Evolutionary conservation across 1,140 invertebrate genomes (phyloP).

Genomic region (Limonius californicus): DNA sequence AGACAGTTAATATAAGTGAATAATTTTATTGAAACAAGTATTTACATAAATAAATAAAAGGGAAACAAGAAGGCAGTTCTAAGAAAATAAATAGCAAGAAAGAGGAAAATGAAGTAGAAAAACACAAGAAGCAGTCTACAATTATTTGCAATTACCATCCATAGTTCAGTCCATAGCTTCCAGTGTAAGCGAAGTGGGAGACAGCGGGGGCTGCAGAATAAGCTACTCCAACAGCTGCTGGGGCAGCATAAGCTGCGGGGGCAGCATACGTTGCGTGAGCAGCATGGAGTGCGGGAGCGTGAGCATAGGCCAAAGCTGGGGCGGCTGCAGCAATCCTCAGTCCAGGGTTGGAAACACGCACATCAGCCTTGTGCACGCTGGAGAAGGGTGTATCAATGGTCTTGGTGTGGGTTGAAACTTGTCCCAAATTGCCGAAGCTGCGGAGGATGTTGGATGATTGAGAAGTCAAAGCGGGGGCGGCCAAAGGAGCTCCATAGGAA

Average conservation of each 20-base stretch:
- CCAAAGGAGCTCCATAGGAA: slow-evolving; percentile 45
- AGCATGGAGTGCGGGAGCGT: slow-evolving; percentile 25
- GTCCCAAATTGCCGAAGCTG: slow-evolving; percentile 59
- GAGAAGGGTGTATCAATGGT: slow-evolving; percentile 66
- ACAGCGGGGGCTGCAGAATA: slow-evolving; percentile 58
- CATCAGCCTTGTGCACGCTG: slow-evolving; percentile 60
- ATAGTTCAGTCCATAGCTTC: slow-evolving; percentile 56
- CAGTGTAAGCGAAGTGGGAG: slow-evolving; percentile 61
- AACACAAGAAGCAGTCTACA: too few species aligned
- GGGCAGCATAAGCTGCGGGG: slow-evolving; percentile 33
- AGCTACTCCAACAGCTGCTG: slow-evolving; percentile 29
- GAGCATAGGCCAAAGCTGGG: slow-evolving; percentile 29
- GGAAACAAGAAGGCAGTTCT: too few species aligned
- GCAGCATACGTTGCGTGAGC: slow-evolving; percentile 24
- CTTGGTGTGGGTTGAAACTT: slow-evolving; percentile 61
- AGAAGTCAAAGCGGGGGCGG: slow-evolving; percentile 53
- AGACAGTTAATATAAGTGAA: too few species aligned
- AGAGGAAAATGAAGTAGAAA: too few species aligned
- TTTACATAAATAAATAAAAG: too few species aligned
- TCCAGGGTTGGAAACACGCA: slow-evolving; percentile 61
- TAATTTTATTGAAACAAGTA: too few species aligned
- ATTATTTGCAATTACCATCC: slow-evolving; percentile 46
- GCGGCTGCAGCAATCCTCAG: slow-evolving; percentile 42
- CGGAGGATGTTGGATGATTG: slow-evolving; percentile 60
- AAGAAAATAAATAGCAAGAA: too few species aligned